Conservation (phyloP, 2,797 vertebrate genomes). For the Xiphophorus birchmanni region DNA sequence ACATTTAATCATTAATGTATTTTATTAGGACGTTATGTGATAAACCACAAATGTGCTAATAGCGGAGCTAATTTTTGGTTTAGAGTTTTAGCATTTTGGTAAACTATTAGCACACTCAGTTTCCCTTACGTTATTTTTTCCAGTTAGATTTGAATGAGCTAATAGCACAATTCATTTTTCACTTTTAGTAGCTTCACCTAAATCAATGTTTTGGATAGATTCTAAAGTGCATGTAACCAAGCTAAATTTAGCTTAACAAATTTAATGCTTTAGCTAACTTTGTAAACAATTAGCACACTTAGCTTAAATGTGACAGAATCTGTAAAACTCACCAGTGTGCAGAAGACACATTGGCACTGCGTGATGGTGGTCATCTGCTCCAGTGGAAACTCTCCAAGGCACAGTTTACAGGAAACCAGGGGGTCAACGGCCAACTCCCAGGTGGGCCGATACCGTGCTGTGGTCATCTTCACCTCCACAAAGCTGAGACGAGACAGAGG, state of each 20-base stretch:
- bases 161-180: too few species aligned
- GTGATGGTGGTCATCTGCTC: constrained; percentile 98
- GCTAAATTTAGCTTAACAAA: too few species aligned
- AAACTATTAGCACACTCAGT: too few species aligned
- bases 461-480: constrained; percentile 87
- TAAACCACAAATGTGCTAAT: background rate
- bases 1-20: background rate
- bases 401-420: constrained; percentile 97
- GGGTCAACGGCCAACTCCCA: constrained; percentile 98
- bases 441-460: constrained; percentile 93
- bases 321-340: constrained; percentile 89
- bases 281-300: background rate
- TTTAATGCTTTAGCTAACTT: too few species aligned
- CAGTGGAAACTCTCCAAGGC: constrained; percentile 95
- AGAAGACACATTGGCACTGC: constrained; percentile 99
- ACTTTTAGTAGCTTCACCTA: too few species aligned
- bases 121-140: too few species aligned
- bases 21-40: background rate
- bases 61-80: background rate
- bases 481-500: constrained; percentile 53
- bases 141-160: too few species aligned
- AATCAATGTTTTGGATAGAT: too few species aligned
- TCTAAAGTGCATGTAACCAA: too few species aligned
- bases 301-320: background rate
- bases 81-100: too few species aligned